Base-by-base conservation (phyloP, 2,888 invertebrate genomes). In the Rugalucina vietnamica region DNA sequence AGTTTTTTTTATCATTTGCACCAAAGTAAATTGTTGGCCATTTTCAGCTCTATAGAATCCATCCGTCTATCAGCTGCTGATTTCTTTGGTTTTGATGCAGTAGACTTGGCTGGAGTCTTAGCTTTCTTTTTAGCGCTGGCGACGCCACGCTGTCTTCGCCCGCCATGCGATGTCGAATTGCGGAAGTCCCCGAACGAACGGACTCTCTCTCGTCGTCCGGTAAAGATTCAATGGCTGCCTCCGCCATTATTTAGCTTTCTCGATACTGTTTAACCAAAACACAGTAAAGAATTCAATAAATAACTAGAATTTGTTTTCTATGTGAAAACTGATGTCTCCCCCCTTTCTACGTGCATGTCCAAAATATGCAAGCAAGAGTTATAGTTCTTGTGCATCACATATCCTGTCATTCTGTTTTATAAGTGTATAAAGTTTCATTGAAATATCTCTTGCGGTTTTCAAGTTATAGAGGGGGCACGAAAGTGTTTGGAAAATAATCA, bases 141-240 rank as follows among this genome's bases (percentile, higher is more conserved):
- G 43, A 43, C 18, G 43, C 43, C 18, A 12, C 10, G 43, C 12
- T 54, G 12, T 54, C 54, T 12, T 54, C 54, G 54, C n/a, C 54
- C n/a, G 54, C 54, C 54, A 54, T 54, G 4, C n/a, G 12, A 24
- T 54, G 12, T 24, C 12, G 5, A 54, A n/a, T n/a, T n/a, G 54
- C n/a, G 54, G 54, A 54, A 54, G 54, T 54, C 54, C n/a, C 54
- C 10, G 54, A 54, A 21, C 4, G 54, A 54, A 54, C n/a, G 12
- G 54, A 54, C n/a, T 54, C 54, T 54, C 54, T 54, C 54, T 54
- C n/a, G 54, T 54, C 54, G n/a, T 54, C 54, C n/a, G 54, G 54
- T 21, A 54, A 54, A 4, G 54, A n/a, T n/a, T 54, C n/a, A 14
- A 54, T 8, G 21, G 4, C 4, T 10, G 8, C 21, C 10, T 14